Evolutionary conservation across 2,113 vertebrate genomes (phyloP), one percentile per base, ranked within the genome.

Genomic region (Pachypanchax playfairii): DNA sequence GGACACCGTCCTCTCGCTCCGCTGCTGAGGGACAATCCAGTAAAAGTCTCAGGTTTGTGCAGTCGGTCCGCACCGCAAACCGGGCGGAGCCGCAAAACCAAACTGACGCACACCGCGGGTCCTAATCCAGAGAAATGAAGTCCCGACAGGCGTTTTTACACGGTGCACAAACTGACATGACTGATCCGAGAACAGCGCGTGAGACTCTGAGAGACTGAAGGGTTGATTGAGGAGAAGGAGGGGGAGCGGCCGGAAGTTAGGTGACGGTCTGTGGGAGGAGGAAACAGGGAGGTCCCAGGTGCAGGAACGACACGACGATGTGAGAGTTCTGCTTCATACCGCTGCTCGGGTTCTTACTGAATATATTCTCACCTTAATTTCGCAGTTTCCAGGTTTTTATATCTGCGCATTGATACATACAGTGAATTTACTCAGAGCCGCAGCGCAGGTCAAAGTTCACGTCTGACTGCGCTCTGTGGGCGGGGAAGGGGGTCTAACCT

Each of bases 241-340:
- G 57, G 49, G 3, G 22, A 2, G 64, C 14, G 67, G 76, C 80
- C 82, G 87, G 87, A 86, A 86, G 84, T 84, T 83, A 79, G 82
- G 80, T 85, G 85, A 52, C 51, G 57, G 60, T 53, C 43, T 71
- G 67, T 36, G 57, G 79, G 77, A 77, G 73, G 74, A 36, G 56
- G 62, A 57, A 18, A 15, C 47, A 44, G 77, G 67, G 72, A 71
- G 78, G 78, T 79, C 80, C 77, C 85, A 82, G 85, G 70, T 64
- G 66, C 75, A 65, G 75, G 33, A 28, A 57, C 12, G 11, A 36
- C 1, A 35, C 10, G 6, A 35, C 31, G 2, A 10, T 12, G n/a
- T n/a, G n/a, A n/a, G n/a, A n/a, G n/a, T n/a, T n/a, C n/a, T n/a
- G n/a, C n/a, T n/a, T n/a, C n/a, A n/a, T n/a, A n/a, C n/a, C n/a